phyloP scores from a whole-genome alignment of 1,140 invertebrate species.

The fruit fly (Drosophila melanogaster) region Release_6_plus_ISO1_MT NC_004354.4:21312501-21313000 shows the following conservation, averaged over 20 bases:
- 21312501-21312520: slow-evolving; percentile 84
- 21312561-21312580: slow-evolving; percentile 50
- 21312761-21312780: slow-evolving; percentile 49
- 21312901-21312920: no score
- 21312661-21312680: slow-evolving; percentile 64
- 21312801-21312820: not conserved
- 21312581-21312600: slow-evolving; percentile 55
- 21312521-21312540: slow-evolving; percentile 56
- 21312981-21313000: no score
- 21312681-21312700: slow-evolving; percentile 17
- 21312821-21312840: not conserved
- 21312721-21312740: slow-evolving; percentile 63
- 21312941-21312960: no score
- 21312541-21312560: slow-evolving; percentile 63
- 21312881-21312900: no score
- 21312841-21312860: no score
- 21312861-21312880: no score
- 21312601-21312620: slow-evolving; percentile 21
- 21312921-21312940: no score
- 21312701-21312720: slow-evolving; percentile 26
- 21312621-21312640: slow-evolving; percentile 15
- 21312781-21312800: slow-evolving; percentile 54
- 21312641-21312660: slow-evolving; percentile 34
- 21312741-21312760: slow-evolving; percentile 59
- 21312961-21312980: no score